These are phyloP conservation scores for Cremastobaeus sp. DNA, from an alignment of 2,888 invertebrate genomes.

Conservation along the genomic window DNA sequence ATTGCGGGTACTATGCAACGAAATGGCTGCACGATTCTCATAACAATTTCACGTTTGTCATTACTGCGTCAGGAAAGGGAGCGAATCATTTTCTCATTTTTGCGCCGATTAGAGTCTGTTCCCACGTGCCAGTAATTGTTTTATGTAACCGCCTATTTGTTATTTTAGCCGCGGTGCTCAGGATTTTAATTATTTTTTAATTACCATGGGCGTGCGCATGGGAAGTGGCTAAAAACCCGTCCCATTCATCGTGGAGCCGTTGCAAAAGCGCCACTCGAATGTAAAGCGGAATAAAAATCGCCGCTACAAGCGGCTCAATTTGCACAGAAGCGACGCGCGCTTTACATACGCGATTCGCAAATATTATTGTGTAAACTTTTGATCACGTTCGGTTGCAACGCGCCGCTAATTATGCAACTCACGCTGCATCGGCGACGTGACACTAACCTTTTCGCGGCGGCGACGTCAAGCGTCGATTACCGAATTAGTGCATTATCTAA, in stretches of 20 bases:
- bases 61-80: slow-evolving; percentile 49
- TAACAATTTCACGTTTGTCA: slow-evolving; percentile 56
- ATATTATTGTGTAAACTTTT: slow-evolving; percentile 43
- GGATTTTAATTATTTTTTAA: slow-evolving; percentile 38
- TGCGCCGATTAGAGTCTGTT: slow-evolving; percentile 48
- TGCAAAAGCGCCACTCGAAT: neutral
- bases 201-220: slow-evolving; percentile 15
- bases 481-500: slow-evolving; percentile 4
- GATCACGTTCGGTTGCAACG: slow-evolving; percentile 25
- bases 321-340: slow-evolving; percentile 31
- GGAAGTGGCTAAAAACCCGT: neutral
- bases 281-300: neutral
- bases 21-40: slow-evolving; percentile 45
- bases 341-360: slow-evolving; percentile 35
- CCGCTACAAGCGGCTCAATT: too few relatives aligned
- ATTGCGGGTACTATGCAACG: slow-evolving; percentile 27
- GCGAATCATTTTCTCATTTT: slow-evolving; percentile 53
- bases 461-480: neutral
- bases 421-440: slow-evolving; percentile 10
- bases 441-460: too few relatives aligned
- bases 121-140: slow-evolving; percentile 48
- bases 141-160: slow-evolving; percentile 48
- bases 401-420: slow-evolving; percentile 36
- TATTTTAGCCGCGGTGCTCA: slow-evolving; percentile 18
- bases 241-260: slow-evolving; percentile 4